A percentile compares a stretch with the other conserved stretches of the same genome.
phyloP scores from a whole-genome alignment of 2,888 invertebrate genomes.

The Iphiclides podalirius region DNA sequence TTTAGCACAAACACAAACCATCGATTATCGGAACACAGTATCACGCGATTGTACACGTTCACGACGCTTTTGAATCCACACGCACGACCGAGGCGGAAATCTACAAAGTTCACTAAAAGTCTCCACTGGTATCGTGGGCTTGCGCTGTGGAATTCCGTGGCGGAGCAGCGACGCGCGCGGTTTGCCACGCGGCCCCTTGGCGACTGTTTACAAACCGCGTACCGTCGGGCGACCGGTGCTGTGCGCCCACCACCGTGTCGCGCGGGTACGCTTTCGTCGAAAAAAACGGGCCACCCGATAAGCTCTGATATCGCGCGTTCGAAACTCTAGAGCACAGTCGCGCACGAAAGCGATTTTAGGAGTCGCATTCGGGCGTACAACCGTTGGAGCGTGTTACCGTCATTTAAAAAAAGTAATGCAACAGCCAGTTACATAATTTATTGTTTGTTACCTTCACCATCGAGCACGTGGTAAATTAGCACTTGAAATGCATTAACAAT shows the following conservation, averaged over 20 bases:
- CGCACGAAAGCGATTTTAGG: background rate
- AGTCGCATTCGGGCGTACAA: background rate
- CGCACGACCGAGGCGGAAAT: slow-evolving; percentile 17
- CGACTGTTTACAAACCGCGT: slow-evolving; percentile 46
- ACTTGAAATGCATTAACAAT: no score
- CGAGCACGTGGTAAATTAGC: no score
- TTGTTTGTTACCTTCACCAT: no score
- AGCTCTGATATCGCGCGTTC: slow-evolving; percentile 37
- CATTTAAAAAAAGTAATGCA: no score
- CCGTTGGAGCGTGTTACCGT: slow-evolving; percentile 2
- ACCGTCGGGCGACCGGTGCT: slow-evolving; percentile 29
- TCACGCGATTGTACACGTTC: slow-evolving; percentile 27
- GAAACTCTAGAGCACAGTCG: background rate
- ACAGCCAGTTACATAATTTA: no score
- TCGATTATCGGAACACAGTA: slow-evolving; percentile 8
- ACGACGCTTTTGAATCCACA: slow-evolving; percentile 36
- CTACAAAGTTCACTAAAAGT: slow-evolving; percentile 23
- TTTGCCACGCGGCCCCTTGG: slow-evolving; percentile 46
- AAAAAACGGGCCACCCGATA: slow-evolving; percentile 59
- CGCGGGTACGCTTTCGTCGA: slow-evolving; percentile 49
- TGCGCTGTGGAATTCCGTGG: background rate
- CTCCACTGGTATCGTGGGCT: background rate
- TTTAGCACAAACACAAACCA: no score
- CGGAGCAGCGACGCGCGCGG: slow-evolving; percentile 40
- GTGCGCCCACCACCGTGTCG: slow-evolving; percentile 1